phyloP scores from a whole-genome alignment of 1,140 invertebrate species.

The Conopomorpha cramerella region DNA sequence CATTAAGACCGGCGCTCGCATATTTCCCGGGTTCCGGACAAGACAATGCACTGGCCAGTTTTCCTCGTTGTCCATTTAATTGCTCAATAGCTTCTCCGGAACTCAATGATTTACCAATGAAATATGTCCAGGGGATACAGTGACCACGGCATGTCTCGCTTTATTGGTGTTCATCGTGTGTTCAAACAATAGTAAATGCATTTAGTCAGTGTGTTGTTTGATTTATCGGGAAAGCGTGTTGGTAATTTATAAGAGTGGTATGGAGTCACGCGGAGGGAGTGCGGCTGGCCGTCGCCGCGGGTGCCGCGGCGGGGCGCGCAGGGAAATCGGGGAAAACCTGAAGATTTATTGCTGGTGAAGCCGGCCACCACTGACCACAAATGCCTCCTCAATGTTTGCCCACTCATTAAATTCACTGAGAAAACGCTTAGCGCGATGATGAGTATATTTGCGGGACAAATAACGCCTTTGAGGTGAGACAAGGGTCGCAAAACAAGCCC shows the following conservation, averaged over 20 bases:
- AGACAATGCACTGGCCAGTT: no score
- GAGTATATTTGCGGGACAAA: slow-evolving; percentile 54
- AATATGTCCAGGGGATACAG: slow-evolving; percentile 16
- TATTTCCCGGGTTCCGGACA: slow-evolving; percentile 31
- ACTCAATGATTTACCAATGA: slow-evolving; percentile 15
- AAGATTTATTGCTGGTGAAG: slow-evolving; percentile 44
- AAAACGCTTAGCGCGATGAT: slow-evolving; percentile 48
- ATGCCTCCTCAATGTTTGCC: slow-evolving; percentile 42
- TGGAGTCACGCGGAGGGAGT: slow-evolving; percentile 21
- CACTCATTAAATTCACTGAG: slow-evolving; percentile 51
- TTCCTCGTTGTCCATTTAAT: no score
- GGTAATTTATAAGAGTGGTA: slow-evolving; percentile 52
- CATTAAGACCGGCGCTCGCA: no score
- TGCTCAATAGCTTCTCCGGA: no score
- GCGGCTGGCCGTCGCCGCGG: no score
- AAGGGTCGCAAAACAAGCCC: no score
- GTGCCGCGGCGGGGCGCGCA: slow-evolving; percentile 26
- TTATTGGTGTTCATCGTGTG: slow-evolving; percentile 32
- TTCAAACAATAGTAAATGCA: slow-evolving; percentile 54
- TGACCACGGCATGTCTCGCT: no score
- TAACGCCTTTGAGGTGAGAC: slow-evolving; percentile 44
- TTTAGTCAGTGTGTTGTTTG: slow-evolving; percentile 46
- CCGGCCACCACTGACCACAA: slow-evolving; percentile 12
- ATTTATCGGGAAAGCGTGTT: slow-evolving; percentile 49
- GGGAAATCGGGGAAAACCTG: slow-evolving; percentile 48